Conservation (phyloP, 2,888 invertebrate genomes). For the Caenorhabditis panamensis region DNA sequence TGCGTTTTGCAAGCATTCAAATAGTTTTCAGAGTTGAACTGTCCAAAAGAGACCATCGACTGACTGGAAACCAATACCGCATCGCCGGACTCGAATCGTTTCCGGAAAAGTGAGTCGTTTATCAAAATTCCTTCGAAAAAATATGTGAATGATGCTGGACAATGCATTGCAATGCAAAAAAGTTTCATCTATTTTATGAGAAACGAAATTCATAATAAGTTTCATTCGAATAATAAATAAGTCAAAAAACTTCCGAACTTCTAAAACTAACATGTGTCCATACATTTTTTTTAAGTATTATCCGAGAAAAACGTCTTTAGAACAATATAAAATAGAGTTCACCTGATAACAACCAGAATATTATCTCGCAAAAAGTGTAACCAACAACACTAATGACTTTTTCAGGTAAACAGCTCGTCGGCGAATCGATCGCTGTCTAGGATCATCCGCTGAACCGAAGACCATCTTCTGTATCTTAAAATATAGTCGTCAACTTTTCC, state of each 20-base stretch:
- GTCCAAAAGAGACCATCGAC: slow-evolving; percentile 75
- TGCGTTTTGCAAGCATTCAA: background rate
- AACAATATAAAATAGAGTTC: background rate
- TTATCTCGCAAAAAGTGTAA: too few relatives aligned
- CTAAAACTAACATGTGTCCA: too few relatives aligned
- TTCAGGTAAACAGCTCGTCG: background rate
- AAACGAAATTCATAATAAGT: too few relatives aligned
- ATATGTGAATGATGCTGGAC: too few relatives aligned
- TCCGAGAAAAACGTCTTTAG: too few relatives aligned
- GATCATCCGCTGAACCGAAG: background rate
- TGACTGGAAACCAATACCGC: slow-evolving; percentile 77
- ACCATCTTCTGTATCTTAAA: slow-evolving; percentile 1
- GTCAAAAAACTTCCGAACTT: too few relatives aligned
- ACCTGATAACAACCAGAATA: too few relatives aligned
- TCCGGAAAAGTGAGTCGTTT: slow-evolving; percentile 62
- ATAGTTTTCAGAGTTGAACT: slow-evolving; percentile 69
- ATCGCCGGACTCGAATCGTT: slow-evolving; percentile 74
- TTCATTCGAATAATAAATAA: too few relatives aligned
- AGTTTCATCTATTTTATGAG: too few relatives aligned
- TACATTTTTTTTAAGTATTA: too few relatives aligned
- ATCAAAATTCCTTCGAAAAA: background rate
- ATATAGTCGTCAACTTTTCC: slow-evolving; percentile 10
- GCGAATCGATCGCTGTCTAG: background rate
- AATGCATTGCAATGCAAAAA: too few relatives aligned
- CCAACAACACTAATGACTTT: too few relatives aligned